phyloP scores from a whole-genome alignment of 2,888 invertebrate genomes.

The Apamea monoglypha region DNA sequence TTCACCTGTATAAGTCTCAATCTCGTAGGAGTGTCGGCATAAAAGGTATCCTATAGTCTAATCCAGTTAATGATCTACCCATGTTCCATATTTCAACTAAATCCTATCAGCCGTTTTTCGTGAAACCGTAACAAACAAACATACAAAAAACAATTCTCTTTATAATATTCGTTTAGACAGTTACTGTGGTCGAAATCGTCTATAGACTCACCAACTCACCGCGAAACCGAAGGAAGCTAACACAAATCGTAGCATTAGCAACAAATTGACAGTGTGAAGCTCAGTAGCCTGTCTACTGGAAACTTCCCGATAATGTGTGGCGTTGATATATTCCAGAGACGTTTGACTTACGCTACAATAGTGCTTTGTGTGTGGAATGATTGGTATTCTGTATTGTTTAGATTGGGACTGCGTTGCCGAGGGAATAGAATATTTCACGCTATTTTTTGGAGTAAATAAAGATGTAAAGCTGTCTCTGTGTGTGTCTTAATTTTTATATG shows the following conservation, averaged over 20 bases:
- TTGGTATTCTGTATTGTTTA: constrained; percentile 39
- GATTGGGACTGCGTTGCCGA: constrained; percentile 1
- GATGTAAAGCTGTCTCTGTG: background rate
- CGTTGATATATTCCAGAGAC: constrained; percentile 57
- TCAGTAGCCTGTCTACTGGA: constrained; percentile 25
- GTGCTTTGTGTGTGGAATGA: constrained; percentile 42
- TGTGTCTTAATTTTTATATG: background rate
- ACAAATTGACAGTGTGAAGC: constrained; percentile 40
- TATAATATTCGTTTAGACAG: no score
- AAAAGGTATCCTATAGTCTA: no score
- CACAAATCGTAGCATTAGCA: constrained; percentile 11
- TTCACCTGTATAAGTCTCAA: no score
- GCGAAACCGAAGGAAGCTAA: background rate
- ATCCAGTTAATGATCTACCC: no score
- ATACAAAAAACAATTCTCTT: no score
- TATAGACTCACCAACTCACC: background rate
- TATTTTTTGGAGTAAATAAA: constrained; percentile 5
- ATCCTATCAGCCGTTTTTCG: no score
- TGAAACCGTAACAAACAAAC: no score
- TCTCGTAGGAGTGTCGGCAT: no score
- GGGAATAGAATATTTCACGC: constrained; percentile 13
- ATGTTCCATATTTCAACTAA: no score
- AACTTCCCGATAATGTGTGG: constrained; percentile 44
- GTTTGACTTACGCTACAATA: constrained; percentile 46
- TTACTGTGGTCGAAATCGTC: background rate